Evolutionary conservation across 2,888 invertebrate genomes (phyloP).

Genomic region (Nineta flava): DNA sequence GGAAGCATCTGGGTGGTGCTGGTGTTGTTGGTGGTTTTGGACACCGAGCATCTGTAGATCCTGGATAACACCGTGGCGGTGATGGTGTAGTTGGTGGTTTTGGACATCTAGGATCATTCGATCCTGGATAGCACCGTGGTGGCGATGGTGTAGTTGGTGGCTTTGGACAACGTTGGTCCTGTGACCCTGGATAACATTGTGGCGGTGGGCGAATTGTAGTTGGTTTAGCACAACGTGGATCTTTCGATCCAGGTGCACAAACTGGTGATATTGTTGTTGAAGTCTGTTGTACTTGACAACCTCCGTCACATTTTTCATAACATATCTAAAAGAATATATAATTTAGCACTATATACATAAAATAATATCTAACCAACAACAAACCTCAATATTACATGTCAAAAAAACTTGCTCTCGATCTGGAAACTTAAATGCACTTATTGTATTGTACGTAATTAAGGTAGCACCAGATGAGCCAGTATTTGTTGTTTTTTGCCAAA

Average conservation of each 20-base stretch:
- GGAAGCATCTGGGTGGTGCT: slow-evolving; percentile 18
- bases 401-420: slow-evolving; percentile 55
- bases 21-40: slow-evolving; percentile 16
- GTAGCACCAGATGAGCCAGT: slow-evolving; percentile 43
- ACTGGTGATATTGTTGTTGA: slow-evolving; percentile 16
- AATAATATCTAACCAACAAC: background rate
- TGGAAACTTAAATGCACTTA: slow-evolving; percentile 59
- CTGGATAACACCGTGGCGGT: slow-evolving; percentile 18
- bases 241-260: slow-evolving; percentile 24
- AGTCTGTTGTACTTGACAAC: slow-evolving; percentile 14
- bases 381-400: slow-evolving; percentile 57
- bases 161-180: slow-evolving; percentile 20
- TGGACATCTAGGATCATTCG: slow-evolving; percentile 19
- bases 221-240: slow-evolving; percentile 23
- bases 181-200: slow-evolving; percentile 21
- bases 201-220: slow-evolving; percentile 10
- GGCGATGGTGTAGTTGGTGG: slow-evolving; percentile 15
- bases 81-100: slow-evolving; percentile 17
- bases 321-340: slow-evolving; percentile 9
- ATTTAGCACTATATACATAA: background rate
- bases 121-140: slow-evolving; percentile 20
- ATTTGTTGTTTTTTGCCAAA: slow-evolving; percentile 43
- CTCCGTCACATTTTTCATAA: slow-evolving; percentile 10
- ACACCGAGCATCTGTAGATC: slow-evolving; percentile 18
- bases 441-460: slow-evolving; percentile 46